Conservation (phyloP, 2,797 vertebrate genomes). For the Falco berigora region DNA sequence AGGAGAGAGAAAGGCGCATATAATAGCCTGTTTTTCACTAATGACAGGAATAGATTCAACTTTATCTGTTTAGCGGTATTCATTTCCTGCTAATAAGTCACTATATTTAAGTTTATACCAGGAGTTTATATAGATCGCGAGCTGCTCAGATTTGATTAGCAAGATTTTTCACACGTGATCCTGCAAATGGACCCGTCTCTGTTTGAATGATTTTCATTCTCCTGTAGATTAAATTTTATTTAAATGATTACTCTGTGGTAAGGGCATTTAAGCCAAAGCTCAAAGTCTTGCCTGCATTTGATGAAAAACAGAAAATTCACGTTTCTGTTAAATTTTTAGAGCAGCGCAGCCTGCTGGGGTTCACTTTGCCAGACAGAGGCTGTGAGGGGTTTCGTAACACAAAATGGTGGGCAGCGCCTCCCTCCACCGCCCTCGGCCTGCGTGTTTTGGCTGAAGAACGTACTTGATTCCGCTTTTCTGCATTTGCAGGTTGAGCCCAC, state of each 20-base stretch:
- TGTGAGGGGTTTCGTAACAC: neutral
- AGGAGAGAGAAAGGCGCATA: neutral
- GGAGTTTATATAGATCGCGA: neutral
- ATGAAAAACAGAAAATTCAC: neutral
- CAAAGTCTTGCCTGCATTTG: fast-evolving
- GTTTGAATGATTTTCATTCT: neutral
- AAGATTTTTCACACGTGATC: neutral
- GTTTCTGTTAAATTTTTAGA: neutral
- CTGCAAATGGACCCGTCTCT: neutral
- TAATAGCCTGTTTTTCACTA: neutral
- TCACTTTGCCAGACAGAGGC: neutral
- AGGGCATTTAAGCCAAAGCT: neutral
- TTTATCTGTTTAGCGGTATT: neutral
- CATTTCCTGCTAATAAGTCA: neutral
- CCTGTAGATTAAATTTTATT: neutral
- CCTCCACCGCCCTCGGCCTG: fast-evolving
- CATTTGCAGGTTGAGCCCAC: too few relatives aligned
- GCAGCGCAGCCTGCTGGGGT: neutral
- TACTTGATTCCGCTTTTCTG: neutral
- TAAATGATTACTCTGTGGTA: neutral
- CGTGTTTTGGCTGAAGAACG: fast-evolving
- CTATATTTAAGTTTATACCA: neutral
- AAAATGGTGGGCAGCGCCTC: too few relatives aligned
- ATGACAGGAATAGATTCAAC: neutral
- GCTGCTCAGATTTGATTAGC: neutral